phyloP scores from a whole-genome alignment of 2,797 vertebrate species.

The Nasua narica region DNA sequence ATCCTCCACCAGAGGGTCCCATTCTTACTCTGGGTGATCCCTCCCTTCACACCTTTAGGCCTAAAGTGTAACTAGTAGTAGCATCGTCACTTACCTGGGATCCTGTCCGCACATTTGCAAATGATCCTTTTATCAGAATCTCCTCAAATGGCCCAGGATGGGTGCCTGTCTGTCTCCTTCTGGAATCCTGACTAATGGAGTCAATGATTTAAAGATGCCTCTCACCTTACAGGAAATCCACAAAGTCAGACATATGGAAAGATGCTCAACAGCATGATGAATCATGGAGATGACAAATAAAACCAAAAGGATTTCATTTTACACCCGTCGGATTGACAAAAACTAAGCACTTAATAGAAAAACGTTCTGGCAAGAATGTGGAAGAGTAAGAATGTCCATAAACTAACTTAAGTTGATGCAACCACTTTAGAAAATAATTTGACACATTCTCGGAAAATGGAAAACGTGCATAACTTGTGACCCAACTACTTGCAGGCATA shows the following conservation, averaged over 20 bases:
- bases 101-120: neutral
- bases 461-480: neutral
- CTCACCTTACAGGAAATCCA: neutral
- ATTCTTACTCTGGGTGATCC: neutral
- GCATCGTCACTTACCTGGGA: neutral
- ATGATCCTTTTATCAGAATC: neutral
- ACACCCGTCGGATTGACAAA: neutral
- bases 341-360: neutral
- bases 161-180: neutral
- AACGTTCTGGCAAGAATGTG: neutral
- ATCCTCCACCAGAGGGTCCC: neutral
- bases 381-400: neutral
- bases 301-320: neutral
- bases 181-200: neutral
- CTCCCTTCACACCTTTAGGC: neutral
- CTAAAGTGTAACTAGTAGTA: neutral
- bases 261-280: neutral
- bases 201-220: neutral
- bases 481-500: neutral
- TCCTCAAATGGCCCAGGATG: neutral
- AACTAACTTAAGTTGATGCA: neutral
- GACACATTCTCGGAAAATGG: neutral
- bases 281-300: neutral
- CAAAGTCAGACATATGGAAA: neutral
- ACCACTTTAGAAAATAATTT: neutral